Evolutionary conservation across 2,888 invertebrate genomes (phyloP), one percentile per base, ranked within the genome.

Genomic region (Monopis laevigella): DNA sequence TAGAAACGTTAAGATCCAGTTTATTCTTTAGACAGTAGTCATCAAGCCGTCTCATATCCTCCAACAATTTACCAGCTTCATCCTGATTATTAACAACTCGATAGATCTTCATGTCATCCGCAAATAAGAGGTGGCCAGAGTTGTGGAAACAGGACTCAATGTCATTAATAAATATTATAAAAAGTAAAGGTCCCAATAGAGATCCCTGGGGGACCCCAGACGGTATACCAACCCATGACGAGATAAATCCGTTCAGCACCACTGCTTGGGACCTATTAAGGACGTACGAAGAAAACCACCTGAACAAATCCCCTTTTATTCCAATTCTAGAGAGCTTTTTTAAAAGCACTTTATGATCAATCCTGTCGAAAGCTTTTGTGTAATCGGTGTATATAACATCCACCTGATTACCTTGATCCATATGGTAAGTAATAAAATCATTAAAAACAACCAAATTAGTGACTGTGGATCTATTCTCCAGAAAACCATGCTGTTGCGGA

Each of bases 321-420:
- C 30, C 30, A 11, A 17, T 17, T 2, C 2, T 2, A 18, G 5
- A 16, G 17, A 42, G 16, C 27, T 46, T 44, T n/a, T 18, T 11
- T 11, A 27, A 36, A 1, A 45, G 40, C 4, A 42, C 14, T 6
- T 2, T 7, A 8, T 45, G 41, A 24, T 44, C 40, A 1, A 45
- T 39, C 29, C 29, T 43, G 28, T 48, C 48, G 39, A 47, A 50
- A 2, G 48, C 50, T 16, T 48, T 48, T 6, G 28, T 35, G 14
- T 48, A 48, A 19, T 50, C 48, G 6, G 46, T 48, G 29, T 49
- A 48, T 2, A 46, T 41, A 7, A 43, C 34, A 27, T 48, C 45
- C 1, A 48, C 41, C 17, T 43, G 39, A 11, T 14, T 3, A 14
- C 29, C 13, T 7, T 2, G 14, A 10, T 42, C 48, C 2, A 50